Evolutionary conservation across 2,888 invertebrate genomes (phyloP), one percentile per base, ranked within the genome.

Genomic region (Lasioglossum figueresi): DNA sequence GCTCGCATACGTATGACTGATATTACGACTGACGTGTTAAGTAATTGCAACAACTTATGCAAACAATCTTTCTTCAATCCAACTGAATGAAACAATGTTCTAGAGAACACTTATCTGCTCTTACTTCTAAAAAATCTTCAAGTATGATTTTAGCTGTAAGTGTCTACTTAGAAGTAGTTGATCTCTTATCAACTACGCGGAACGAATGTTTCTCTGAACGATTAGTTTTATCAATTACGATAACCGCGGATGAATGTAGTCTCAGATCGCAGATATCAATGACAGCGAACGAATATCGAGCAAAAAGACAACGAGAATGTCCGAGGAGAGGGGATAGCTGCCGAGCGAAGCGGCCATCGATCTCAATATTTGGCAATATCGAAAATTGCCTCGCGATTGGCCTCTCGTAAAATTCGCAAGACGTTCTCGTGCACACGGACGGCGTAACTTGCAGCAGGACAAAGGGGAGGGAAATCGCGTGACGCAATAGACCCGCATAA

Each of bases 401-500:
- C 56, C 27, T n/a, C 76, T 76, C 56, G 31, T 52, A 40, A 72
- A 85, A 79, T 40, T 72, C 63, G 85, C 66, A 12, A 68, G 59
- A 59, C 71, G 74, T 10, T 19, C 48, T 66, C 34, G 63, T 43
- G 52, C 63, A 66, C 72, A 27, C 23, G n/a, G 27, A 37, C 48
- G 14, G 59, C n/a, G 31, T n/a, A 48, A 76, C 34, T 76, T 70
- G 85, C 73, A 70, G 74, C 31, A 73, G 63, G 81, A 80, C 59
- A 81, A 84, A 88, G 84, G 89, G 81, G 76, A 70, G 37, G 80
- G 88, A 83, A 88, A 88, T 91, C 82, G 90, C 76, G 85, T 92
- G 94, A 94, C 93, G 94, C 84, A 93, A 94, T 84, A 80, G 85
- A 84, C 91, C 92, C 92, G 90, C 90, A 93, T 93, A 91, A 92